Conservation (phyloP, 2,797 vertebrate species). For the Xenopus petersii region DNA sequence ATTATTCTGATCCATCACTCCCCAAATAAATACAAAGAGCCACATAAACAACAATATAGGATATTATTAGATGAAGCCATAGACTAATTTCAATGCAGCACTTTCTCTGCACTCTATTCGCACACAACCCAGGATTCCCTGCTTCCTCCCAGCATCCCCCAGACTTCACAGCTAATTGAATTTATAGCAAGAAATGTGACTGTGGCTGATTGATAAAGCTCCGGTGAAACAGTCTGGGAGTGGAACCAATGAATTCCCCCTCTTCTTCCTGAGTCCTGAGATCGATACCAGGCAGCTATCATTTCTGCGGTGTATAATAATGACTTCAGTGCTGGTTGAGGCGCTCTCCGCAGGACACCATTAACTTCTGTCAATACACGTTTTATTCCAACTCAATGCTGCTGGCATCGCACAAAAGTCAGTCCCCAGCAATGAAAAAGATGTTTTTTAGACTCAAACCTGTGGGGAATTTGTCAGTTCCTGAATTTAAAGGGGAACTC, state of each 20-base stretch:
- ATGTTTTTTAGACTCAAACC: neutral
- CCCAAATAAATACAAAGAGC: too few relatives aligned
- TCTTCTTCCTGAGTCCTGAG: neutral
- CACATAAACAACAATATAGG: too few relatives aligned
- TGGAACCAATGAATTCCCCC: conserved; percentile 22
- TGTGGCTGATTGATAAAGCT: conserved; percentile 4
- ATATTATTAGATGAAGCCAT: too few relatives aligned
- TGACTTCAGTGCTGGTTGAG: neutral
- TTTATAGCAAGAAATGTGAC: conserved; percentile 5
- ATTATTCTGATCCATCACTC: too few relatives aligned
- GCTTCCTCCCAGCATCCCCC: neutral
- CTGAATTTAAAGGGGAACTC: neutral
- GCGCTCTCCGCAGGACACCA: neutral
- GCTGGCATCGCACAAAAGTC: neutral
- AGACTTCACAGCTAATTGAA: conserved; percentile 2
- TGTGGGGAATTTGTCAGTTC: neutral
- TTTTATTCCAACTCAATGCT: conserved; percentile 6
- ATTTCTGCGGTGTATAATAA: neutral
- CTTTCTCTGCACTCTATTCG: neutral
- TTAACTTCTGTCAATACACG: conserved; percentile 10
- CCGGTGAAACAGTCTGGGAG: conserved; percentile 1
- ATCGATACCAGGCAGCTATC: conserved; percentile 29
- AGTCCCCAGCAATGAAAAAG: neutral
- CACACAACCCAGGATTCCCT: neutral
- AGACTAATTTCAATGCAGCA: too few relatives aligned